Conservation (phyloP, 2,113 vertebrate genomes). For the Nansenia antarctica region DNA sequence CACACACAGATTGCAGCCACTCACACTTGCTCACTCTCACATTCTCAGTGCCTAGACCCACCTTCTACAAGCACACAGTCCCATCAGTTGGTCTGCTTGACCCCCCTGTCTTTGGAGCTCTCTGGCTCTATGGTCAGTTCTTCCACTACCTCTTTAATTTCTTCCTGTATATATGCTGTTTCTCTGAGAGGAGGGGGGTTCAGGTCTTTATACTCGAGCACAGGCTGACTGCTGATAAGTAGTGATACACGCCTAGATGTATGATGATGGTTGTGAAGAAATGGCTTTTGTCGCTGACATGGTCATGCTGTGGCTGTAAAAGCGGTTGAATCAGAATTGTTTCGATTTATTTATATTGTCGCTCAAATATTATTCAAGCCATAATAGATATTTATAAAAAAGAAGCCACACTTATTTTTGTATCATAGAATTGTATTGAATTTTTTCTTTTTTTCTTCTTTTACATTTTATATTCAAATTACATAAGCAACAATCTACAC, state of each 20-base stretch:
- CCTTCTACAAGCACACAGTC: conserved; percentile 42
- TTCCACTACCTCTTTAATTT: background rate
- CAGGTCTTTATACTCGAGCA: background rate
- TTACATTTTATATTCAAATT: conserved; percentile 48
- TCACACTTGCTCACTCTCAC: too few relatives aligned
- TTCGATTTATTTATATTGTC: conserved; percentile 58
- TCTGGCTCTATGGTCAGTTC: background rate
- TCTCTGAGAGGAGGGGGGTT: background rate
- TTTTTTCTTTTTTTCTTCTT: conserved; percentile 39
- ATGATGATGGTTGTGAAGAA: background rate
- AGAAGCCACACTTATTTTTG: conserved; percentile 70
- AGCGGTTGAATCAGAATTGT: background rate
- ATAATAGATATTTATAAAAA: conserved; percentile 69
- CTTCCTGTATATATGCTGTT: too few relatives aligned
- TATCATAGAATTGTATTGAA: conserved; percentile 55
- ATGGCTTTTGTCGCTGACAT: conserved; percentile 19
- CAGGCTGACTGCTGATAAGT: background rate
- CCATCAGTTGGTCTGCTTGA: background rate
- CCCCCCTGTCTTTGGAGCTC: background rate
- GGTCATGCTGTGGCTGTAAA: background rate
- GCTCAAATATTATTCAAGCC: conserved; percentile 73
- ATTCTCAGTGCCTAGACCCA: conserved; percentile 68
- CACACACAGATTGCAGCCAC: too few relatives aligned
- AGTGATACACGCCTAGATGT: background rate
- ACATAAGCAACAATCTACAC: conserved; percentile 26